A percentile compares a stretch with the other conserved stretches of the same genome.
Conservation (phyloP, 2,888 invertebrate species). For the Chloroclysta siterata region DNA sequence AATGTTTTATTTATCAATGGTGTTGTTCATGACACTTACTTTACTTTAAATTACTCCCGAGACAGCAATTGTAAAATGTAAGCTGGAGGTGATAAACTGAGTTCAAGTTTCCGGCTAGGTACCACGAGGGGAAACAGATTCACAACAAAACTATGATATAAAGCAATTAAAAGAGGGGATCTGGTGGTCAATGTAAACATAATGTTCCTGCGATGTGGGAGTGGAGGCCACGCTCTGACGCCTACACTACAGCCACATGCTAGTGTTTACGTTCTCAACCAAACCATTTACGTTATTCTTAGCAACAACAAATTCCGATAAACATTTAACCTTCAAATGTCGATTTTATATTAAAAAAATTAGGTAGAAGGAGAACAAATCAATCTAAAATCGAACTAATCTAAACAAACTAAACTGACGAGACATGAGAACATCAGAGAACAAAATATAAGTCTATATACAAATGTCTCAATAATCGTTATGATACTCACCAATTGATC, state of each 20-base stretch:
- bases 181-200: constrained; percentile 70
- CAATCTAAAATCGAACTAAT: constrained; percentile 21
- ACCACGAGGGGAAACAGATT: constrained; percentile 29
- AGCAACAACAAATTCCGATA: constrained; percentile 52
- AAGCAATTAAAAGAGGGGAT: constrained; percentile 57
- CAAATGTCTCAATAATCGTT: constrained; percentile 35
- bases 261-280: constrained; percentile 64
- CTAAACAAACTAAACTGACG: constrained; percentile 21
- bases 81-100: constrained; percentile 1
- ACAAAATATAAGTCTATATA: constrained; percentile 16
- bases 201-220: constrained; percentile 71
- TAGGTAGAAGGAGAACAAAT: constrained; percentile 16
- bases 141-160: constrained; percentile 42
- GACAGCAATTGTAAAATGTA: too few relatives aligned
- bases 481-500: constrained; percentile 44
- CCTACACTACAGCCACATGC: constrained; percentile 62
- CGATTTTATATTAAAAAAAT: constrained; percentile 27
- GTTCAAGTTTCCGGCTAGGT: constrained; percentile 32
- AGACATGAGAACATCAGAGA: constrained; percentile 20
- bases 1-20: too few relatives aligned
- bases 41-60: too few relatives aligned
- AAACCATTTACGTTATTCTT: constrained; percentile 57
- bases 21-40: too few relatives aligned
- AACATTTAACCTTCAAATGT: constrained; percentile 36
- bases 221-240: constrained; percentile 64